Evolutionary conservation across 2,113 vertebrate species (phyloP), one percentile per base, ranked within the genome.

Genomic region (Hemiscyllium ocellatum): DNA sequence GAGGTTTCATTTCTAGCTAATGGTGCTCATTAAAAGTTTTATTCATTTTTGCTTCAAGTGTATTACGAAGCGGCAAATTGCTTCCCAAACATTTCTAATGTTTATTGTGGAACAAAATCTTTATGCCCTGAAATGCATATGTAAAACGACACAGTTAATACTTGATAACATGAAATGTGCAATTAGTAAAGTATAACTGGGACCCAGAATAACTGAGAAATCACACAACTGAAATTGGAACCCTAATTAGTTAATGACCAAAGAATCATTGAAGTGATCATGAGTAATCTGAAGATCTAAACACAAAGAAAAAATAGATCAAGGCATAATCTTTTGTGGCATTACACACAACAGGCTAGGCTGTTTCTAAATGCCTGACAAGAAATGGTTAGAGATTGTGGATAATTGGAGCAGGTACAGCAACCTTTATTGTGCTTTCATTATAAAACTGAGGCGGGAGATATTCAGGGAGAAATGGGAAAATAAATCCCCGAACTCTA

Each of bases 11-110:
- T 68, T 95, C 22, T 47, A 19, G 68, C 68, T 95, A 95, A 95
- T 95, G 70, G 12, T 26, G 42, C 94, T 95, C 94, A 95, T 95
- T 95, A 95, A 72, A 98, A 98, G 98, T 99, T 99, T 99, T 99
- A 99, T 99, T 99, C 98, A 98, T 99, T 99, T 99, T 99, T 70
- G 66, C 91, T 94, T 95, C 17, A 29, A 69, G 68, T 72, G 94
- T 19, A 47, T 69, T 24, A 94, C 65, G 70, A 68, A 94, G 24
- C 26, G 22, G 7, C 91, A 69, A 94, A 94, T 94, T 68, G 8
- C 68, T 94, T 90, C 65, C 19, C 91, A 42, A 69, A 47, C 91
- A 76, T 72, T 95, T 50, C 68, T 42, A 69, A 37, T 20, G 19
- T 47, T 61, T 69, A 70, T 42, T 26, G 47, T 95, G 69, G 94